Evolutionary conservation across 1,140 invertebrate species (phyloP).

Genomic region (Triops longicaudatus): DNA sequence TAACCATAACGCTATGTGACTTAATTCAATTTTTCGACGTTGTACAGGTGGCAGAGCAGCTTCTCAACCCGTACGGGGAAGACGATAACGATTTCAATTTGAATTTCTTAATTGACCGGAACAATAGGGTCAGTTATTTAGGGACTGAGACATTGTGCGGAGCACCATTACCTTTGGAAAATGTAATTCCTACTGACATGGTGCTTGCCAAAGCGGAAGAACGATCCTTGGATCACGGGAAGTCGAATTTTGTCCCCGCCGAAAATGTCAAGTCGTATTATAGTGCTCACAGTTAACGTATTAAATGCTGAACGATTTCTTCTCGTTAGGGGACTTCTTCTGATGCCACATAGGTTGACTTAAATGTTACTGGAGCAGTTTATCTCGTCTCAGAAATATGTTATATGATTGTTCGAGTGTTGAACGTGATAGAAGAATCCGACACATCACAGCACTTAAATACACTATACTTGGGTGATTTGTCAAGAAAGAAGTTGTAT

Average conservation of each 20-base stretch:
- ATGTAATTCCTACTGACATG: neutral
- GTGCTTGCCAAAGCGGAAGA: neutral
- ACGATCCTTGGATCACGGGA: neutral
- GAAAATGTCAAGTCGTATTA: neutral
- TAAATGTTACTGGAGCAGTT: neutral
- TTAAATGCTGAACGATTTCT: neutral
- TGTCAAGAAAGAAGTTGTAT: no score
- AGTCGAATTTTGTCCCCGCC: neutral
- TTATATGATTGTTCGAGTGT: neutral
- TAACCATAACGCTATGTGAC: neutral
- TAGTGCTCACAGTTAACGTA: neutral
- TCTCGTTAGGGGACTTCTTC: neutral
- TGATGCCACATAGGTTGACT: neutral
- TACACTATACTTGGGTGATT: no score
- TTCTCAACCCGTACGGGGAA: slow-evolving; percentile 46
- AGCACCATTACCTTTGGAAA: neutral
- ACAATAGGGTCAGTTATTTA: slow-evolving; percentile 16
- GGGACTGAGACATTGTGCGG: slow-evolving; percentile 18
- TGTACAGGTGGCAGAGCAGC: slow-evolving; percentile 40
- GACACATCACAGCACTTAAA: no score
- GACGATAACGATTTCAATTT: slow-evolving; percentile 48
- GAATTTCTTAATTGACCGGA: slow-evolving; percentile 33
- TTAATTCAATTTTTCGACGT: slow-evolving; percentile 45
- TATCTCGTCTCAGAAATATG: neutral
- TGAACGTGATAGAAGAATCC: no score